phyloP scores from a whole-genome alignment of 1,140 invertebrate species.

The Zaprionus tsacasi region DNA sequence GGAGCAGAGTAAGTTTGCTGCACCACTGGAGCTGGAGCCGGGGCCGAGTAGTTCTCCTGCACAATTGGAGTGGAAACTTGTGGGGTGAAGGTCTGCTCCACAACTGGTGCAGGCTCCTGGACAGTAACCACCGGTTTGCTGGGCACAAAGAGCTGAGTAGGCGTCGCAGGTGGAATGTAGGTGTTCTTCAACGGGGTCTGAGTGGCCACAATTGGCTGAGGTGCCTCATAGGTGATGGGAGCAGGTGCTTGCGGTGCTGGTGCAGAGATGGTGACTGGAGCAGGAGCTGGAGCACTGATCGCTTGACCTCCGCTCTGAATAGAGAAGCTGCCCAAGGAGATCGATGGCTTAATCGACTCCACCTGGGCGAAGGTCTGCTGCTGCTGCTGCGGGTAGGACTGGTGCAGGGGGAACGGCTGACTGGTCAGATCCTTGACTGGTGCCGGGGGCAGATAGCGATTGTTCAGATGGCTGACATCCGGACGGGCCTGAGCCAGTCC shows the following conservation, averaged over 20 bases:
- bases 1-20: constrained; percentile 24
- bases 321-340: constrained; percentile 64
- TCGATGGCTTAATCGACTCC: constrained; percentile 63
- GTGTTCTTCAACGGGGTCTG: constrained; percentile 46
- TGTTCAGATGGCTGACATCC: constrained; percentile 20
- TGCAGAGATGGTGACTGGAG: neutral
- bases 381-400: constrained; percentile 21
- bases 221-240: constrained; percentile 53
- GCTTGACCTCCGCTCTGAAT: constrained; percentile 46
- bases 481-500: constrained; percentile 46
- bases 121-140: constrained; percentile 19
- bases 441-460: constrained; percentile 52
- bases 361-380: constrained; percentile 52
- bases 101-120: constrained; percentile 21
- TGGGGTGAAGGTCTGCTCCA: constrained; percentile 22
- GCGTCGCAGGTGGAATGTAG: constrained; percentile 51
- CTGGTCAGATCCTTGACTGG: constrained; percentile 50
- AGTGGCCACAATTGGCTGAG: constrained; percentile 44
- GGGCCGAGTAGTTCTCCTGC: constrained; percentile 36
- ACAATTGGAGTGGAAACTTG: constrained; percentile 38
- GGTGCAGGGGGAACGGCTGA: constrained; percentile 14
- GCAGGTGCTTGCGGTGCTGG: constrained; percentile 13
- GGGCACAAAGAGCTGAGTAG: constrained; percentile 51
- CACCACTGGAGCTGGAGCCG: constrained; percentile 26
- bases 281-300: neutral